Percentiles rank a stretch among this genome's conserved stretches.
phyloP scores from a whole-genome alignment of 2,888 invertebrate species.

The Andrena chrysosceles region DNA sequence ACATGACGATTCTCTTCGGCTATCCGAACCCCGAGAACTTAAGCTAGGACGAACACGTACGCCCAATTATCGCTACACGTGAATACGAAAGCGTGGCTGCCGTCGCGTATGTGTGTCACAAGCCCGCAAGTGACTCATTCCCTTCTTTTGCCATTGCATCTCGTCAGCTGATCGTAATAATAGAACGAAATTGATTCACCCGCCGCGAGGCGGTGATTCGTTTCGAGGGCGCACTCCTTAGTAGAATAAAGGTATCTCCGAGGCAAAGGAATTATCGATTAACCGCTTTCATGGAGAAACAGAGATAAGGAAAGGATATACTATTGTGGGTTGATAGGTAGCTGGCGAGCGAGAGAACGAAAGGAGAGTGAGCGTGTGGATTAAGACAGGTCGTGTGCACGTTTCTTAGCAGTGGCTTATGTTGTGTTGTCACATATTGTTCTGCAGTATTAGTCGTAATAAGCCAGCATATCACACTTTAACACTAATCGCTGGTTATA shows the following conservation, averaged over 20 bases:
- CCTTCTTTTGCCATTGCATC: slow-evolving; percentile 77
- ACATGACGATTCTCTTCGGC: slow-evolving; percentile 41
- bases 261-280: not conserved
- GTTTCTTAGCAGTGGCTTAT: not conserved
- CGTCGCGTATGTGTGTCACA: slow-evolving; percentile 64
- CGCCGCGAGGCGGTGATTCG: slow-evolving; percentile 49
- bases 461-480: too few species aligned
- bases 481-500: too few species aligned
- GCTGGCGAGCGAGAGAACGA: not conserved
- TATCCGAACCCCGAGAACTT: slow-evolving; percentile 20
- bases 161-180: slow-evolving; percentile 77
- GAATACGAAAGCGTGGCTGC: slow-evolving; percentile 31
- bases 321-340: not conserved
- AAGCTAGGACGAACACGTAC: slow-evolving; percentile 12
- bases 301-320: not conserved
- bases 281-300: not conserved
- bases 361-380: not conserved
- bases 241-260: slow-evolving; percentile 9
- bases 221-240: slow-evolving; percentile 33
- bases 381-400: not conserved
- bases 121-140: slow-evolving; percentile 77
- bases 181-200: slow-evolving; percentile 80
- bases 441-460: too few species aligned
- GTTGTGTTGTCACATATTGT: not conserved
- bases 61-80: slow-evolving; percentile 23